phyloP scores from a whole-genome alignment of 2,797 vertebrate genomes.

The Sparus aurata region DNA sequence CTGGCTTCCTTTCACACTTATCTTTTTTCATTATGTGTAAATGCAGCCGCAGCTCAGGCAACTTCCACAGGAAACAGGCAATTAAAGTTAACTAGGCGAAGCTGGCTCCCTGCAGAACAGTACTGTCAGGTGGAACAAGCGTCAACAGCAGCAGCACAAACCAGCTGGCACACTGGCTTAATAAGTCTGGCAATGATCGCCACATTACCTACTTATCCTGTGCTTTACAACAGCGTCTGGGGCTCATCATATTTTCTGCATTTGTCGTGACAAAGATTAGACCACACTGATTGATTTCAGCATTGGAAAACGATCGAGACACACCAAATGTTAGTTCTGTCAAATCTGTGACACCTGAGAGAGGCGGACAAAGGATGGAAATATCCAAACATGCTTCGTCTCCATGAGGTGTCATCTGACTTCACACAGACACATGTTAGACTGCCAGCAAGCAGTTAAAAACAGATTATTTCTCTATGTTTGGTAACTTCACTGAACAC shows the following conservation, averaged over 20 bases:
- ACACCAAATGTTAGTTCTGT: conserved; percentile 3
- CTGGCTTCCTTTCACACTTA: conserved; percentile 82
- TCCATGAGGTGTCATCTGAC: conserved; percentile 6
- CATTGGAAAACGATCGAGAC: background rate
- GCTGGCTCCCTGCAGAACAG: conserved; percentile 78
- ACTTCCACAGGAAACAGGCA: conserved; percentile 84
- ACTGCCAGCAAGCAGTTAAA: conserved; percentile 36
- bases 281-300: conserved; percentile 23
- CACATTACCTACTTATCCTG: conserved; percentile 63
- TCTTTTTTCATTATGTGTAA: conserved; percentile 86
- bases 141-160: conserved; percentile 76
- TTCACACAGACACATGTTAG: conserved; percentile 53
- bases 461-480: conserved; percentile 27
- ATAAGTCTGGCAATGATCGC: conserved; percentile 73
- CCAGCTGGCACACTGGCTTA: conserved; percentile 74
- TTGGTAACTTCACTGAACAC: conserved; percentile 54
- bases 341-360: conserved; percentile 23
- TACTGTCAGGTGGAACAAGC: conserved; percentile 81
- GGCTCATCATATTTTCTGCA: conserved; percentile 45
- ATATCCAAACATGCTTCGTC: conserved; percentile 48
- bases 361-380: conserved; percentile 21
- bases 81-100: conserved; percentile 86
- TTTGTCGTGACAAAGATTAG: conserved; percentile 32
- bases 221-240: conserved; percentile 51
- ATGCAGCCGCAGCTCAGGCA: conserved; percentile 76